Percentiles rank a stretch among this genome's conserved stretches.
phyloP scores from a whole-genome alignment of 2,113 vertebrate species.

The Euleptes europaea region DNA sequence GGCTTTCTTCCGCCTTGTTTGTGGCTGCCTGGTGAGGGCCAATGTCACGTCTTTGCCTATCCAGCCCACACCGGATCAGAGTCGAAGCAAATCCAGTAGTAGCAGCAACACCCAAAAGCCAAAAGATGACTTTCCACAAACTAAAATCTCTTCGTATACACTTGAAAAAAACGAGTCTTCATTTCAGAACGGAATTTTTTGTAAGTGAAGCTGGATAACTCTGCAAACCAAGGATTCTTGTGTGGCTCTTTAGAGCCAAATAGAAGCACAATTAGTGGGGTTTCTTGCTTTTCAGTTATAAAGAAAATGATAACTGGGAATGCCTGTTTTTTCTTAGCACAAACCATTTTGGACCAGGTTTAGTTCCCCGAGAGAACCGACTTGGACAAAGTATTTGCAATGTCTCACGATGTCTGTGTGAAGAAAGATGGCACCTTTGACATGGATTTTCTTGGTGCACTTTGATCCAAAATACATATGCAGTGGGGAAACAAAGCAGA shows the following conservation, averaged over 20 bases:
- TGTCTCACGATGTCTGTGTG: background rate
- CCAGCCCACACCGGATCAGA: slow-evolving; percentile 79
- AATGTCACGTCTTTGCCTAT: slow-evolving; percentile 66
- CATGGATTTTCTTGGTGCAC: background rate
- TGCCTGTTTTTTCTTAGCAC: slow-evolving; percentile 44
- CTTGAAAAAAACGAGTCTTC: slow-evolving; percentile 61
- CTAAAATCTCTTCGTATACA: background rate
- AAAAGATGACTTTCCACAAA: slow-evolving; percentile 64
- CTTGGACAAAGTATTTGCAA: slow-evolving; percentile 10
- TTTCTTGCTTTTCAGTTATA: slow-evolving; percentile 54
- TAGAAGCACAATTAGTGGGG: slow-evolving; percentile 7
- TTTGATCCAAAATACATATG: background rate
- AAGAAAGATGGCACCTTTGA: background rate
- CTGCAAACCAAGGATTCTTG: background rate
- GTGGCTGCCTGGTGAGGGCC: slow-evolving; percentile 75
- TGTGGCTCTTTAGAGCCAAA: slow-evolving; percentile 31
- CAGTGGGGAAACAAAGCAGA: background rate
- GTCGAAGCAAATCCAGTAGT: slow-evolving; percentile 87
- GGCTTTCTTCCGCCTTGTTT: slow-evolving; percentile 88
- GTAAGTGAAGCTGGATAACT: slow-evolving; percentile 61
- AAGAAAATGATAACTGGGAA: slow-evolving; percentile 24
- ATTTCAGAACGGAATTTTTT: slow-evolving; percentile 70
- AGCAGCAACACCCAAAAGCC: slow-evolving; percentile 82
- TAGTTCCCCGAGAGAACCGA: slow-evolving; percentile 4
- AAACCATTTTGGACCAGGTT: slow-evolving; percentile 5